phyloP scores from a whole-genome alignment of 1,140 invertebrate species.

The Amphibalanus amphitrite region DNA sequence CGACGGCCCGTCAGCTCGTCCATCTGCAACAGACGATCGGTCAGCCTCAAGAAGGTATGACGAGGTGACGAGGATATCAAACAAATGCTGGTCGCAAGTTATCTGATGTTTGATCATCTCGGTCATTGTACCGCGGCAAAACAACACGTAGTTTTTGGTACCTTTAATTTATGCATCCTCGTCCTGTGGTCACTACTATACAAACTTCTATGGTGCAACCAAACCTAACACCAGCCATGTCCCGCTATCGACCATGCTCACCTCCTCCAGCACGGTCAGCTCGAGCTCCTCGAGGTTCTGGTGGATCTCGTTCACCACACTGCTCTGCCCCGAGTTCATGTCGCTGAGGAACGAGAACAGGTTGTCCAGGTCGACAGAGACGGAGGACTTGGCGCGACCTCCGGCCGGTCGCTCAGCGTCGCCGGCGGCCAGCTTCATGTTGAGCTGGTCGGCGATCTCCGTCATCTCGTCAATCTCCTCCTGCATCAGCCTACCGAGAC shows the following conservation, averaged over 20 bases:
- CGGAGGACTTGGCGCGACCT: slow-evolving; percentile 40
- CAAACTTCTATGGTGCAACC: too few species aligned
- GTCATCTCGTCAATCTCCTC: slow-evolving; percentile 52
- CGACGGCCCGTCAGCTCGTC: slow-evolving; percentile 6
- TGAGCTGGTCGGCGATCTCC: slow-evolving; percentile 55
- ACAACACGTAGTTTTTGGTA: too few species aligned
- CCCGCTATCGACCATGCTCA: slow-evolving; percentile 13
- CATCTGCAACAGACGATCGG: not conserved
- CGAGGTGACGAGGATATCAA: too few species aligned
- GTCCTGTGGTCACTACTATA: too few species aligned
- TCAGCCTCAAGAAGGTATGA: too few species aligned
- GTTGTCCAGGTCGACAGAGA: slow-evolving; percentile 65
- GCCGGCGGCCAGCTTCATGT: slow-evolving; percentile 37
- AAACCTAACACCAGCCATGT: too few species aligned
- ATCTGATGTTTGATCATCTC: too few species aligned
- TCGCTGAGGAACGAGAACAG: slow-evolving; percentile 82
- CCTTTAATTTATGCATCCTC: too few species aligned
- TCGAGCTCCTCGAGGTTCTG: slow-evolving; percentile 64
- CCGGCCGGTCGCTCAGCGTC: slow-evolving; percentile 52
- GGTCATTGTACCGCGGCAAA: too few species aligned
- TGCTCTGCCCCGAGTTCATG: slow-evolving; percentile 38
- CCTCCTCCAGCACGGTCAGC: slow-evolving; percentile 27
- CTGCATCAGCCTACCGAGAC: slow-evolving; percentile 43
- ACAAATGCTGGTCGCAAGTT: too few species aligned
- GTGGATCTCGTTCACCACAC: slow-evolving; percentile 64